Base-by-base conservation (phyloP, 2,888 invertebrate species). In the Thecophora atra region DNA sequence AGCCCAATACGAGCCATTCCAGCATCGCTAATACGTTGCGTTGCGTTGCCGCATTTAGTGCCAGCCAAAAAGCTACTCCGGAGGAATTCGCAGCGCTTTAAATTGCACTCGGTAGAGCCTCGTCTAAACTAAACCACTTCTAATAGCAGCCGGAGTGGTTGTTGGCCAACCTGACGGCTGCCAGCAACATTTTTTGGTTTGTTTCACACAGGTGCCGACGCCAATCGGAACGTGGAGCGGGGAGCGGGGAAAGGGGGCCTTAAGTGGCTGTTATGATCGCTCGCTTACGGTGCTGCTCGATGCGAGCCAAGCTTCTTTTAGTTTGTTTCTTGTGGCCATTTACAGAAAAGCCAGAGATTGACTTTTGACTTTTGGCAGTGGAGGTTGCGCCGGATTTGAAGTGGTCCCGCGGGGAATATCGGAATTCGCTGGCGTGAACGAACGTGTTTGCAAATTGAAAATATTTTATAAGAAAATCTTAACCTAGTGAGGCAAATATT, bases 91-190 rank as follows among this genome's bases (percentile, higher is more conserved):
- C 56, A 58, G 68, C 42, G 58, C 56, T 60, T 60, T 42, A 62
- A 51, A 62, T 44, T 51, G 51, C 26, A 42, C 15, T 37, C 37
- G 62, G 17, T 44, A 70, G 51, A 70, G 51, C 30, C 60, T 19
- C 51, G 28, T 52, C 30, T 62, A 62, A 70, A 51, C 62, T 70
- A 70, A 70, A 62, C 47, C 44, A 26, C 62, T 70, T 71, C 71
- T 65, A 56, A 62, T 70, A 47, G 58, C 19, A 30, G 37, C 51
- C 28, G 13, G 19, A 15, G 28, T 37, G 42, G 17, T 47, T 64
- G 42, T 47, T 47, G 42, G 47, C 60, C 6, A 42, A 17, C 28
- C 28, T 17, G 24, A 8, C 24, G 42, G 30, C 30, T 24, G 44
- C 67, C 15, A 66, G n/a, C 51, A 0, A 42, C 42, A 30, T 51